A percentile compares a stretch with the other conserved stretches of the same genome.
These are phyloP conservation scores for Brachymystax lenok DNA, from an alignment of 2,797 vertebrate genomes.

Conservation along the genomic window DNA sequence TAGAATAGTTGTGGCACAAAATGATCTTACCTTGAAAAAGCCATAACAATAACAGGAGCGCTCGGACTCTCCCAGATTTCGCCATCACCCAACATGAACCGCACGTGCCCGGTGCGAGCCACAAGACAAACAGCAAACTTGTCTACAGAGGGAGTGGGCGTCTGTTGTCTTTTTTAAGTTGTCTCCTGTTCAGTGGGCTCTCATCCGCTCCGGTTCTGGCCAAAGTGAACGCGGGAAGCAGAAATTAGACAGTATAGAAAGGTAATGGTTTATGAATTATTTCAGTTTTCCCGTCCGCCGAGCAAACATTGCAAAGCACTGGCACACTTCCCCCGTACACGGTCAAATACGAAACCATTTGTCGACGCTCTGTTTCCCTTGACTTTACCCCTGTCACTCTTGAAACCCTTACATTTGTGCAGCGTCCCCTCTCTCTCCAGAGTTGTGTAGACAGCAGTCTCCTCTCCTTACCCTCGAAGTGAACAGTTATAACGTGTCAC, in stretches of 20 bases:
- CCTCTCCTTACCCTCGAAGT: neutral
- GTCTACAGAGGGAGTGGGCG: neutral
- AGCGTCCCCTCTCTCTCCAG: neutral
- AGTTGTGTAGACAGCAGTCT: neutral
- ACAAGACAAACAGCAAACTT: conserved; percentile 48
- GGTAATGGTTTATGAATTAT: conserved; percentile 15
- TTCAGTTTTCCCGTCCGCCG: conserved; percentile 38
- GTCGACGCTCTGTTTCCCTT: neutral
- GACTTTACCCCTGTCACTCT: no score
- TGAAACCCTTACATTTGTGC: neutral
- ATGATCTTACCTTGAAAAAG: conserved; percentile 70
- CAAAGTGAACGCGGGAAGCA: neutral
- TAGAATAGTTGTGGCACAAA: no score
- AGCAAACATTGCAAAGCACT: conserved; percentile 15
- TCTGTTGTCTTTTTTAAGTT: neutral
- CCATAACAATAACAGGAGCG: conserved; percentile 67
- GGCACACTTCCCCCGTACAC: neutral
- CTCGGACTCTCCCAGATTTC: conserved; percentile 59
- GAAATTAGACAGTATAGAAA: conserved; percentile 10
- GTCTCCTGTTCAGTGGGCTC: neutral
- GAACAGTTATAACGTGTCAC: neutral
- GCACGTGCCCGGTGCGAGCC: conserved; percentile 22
- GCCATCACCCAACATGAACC: conserved; percentile 75
- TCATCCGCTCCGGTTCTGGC: neutral
- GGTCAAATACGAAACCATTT: neutral